Base-by-base conservation (phyloP, 92 coral and sea anemone species). In the Porites lobata region DNA sequence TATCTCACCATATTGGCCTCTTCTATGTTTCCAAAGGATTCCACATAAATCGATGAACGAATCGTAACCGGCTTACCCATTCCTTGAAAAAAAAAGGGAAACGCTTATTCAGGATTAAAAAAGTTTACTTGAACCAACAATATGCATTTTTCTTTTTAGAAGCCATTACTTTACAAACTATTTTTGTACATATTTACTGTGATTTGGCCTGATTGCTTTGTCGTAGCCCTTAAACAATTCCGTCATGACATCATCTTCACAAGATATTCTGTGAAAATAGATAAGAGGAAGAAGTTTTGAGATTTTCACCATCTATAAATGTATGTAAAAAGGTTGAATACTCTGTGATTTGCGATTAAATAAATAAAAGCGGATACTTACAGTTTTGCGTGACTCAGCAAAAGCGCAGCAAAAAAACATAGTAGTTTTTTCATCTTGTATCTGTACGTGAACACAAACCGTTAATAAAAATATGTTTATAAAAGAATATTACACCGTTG, bases 21-120 rank as follows among this genome's bases (percentile, higher is more conserved):
- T 69, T 93, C 94, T 63, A 95, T 95, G 79, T 91, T 94, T 51
- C 96, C 98, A 67, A 95, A 95, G 5, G 98, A 94, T 76, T 94
- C 94, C 8, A 95, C 89, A 13, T 80, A 69, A 76, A 93, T 29
- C 22, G 79, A 58, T 47, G 88, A 83, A 9, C 65, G 63, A 50
- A 95, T 86, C 13, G 80, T 74, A 9, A 83, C 81, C 0, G 94
- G 92, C 15, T 14, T 65, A 1, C 17, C 83, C 2, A 17, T 17
- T n/a, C 52, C 83, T 75, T 22, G 7, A 50, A 7, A 17, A 74
- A 74, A 9, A 56, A 50, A 24, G 1, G 13, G 29, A 20, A 20
- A 53, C 11, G 50, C 43, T 32, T 62, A 19, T 15, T 24, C 19
- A 50, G 32, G 56, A n/a, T 72, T 18, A 17, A 18, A 8, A 74